Evolutionary conservation across 2,888 invertebrate genomes (phyloP).

Genomic region (Neoaliturus tenellus): DNA sequence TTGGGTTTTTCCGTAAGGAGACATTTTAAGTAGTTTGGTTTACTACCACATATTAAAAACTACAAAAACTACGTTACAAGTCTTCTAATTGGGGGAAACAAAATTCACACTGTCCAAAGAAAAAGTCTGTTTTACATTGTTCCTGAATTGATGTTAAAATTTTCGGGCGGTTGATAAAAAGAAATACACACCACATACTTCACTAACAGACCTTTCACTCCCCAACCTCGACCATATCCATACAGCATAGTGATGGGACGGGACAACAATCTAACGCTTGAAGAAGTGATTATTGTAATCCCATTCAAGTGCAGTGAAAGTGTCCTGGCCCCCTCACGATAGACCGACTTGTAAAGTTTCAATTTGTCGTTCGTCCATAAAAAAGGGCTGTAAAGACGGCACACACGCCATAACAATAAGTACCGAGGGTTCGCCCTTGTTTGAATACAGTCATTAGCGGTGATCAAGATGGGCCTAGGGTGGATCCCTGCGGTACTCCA

Average conservation of each 20-base stretch:
- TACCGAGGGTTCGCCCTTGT: conserved; percentile 38
- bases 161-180: no score
- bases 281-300: background rate
- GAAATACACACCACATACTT: background rate
- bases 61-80: no score
- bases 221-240: background rate
- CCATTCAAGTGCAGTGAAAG: conserved; percentile 2
- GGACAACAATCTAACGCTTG: no score
- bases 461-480: background rate
- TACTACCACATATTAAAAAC: no score
- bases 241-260: background rate
- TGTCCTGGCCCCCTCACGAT: background rate
- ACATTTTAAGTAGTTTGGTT: no score
- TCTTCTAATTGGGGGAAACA: no score
- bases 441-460: conserved; percentile 52
- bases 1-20: no score
- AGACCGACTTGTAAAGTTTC: conserved; percentile 38
- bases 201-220: background rate
- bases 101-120: no score
- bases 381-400: conserved; percentile 25
- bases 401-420: conserved; percentile 41
- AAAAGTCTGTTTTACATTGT: no score
- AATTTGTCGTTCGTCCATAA: conserved; percentile 45
- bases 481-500: conserved; percentile 14
- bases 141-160: no score